Conservation (phyloP, 2,888 invertebrate genomes). For the Folsomia manolachei region DNA sequence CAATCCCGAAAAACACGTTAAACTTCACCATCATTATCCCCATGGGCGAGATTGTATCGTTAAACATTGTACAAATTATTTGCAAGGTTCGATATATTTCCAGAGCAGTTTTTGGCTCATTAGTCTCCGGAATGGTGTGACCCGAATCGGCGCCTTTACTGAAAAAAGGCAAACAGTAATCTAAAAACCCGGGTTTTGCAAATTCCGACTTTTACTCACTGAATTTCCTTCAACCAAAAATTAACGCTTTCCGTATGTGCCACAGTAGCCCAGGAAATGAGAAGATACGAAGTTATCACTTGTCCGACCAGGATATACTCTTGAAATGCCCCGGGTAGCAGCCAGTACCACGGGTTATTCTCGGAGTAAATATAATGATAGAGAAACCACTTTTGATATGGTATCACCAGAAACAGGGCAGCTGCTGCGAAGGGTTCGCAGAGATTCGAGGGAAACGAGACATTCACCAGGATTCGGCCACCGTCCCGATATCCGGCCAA, state of each 20-base stretch:
- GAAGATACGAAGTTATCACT: slow-evolving; percentile 29
- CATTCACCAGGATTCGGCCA: slow-evolving; percentile 22
- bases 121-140: slow-evolving; percentile 11
- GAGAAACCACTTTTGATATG: slow-evolving; percentile 22
- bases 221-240: slow-evolving; percentile 40
- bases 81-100: slow-evolving; percentile 18
- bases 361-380: slow-evolving; percentile 27
- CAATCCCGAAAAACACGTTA: neutral
- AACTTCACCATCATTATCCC: slow-evolving; percentile 1
- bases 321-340: slow-evolving; percentile 36
- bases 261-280: slow-evolving; percentile 34
- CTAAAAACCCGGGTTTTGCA: neutral
- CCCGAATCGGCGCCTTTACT: slow-evolving; percentile 20
- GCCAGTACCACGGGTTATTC: slow-evolving; percentile 34
- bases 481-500: slow-evolving; percentile 16
- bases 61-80: slow-evolving; percentile 12
- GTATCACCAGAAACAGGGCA: slow-evolving; percentile 19
- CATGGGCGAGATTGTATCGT: slow-evolving; percentile 26
- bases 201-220: slow-evolving; percentile 23
- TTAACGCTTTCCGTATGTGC: slow-evolving; percentile 34
- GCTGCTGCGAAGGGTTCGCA: slow-evolving; percentile 16
- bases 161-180: neutral
- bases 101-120: slow-evolving; percentile 7
- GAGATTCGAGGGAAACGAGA: slow-evolving; percentile 21
- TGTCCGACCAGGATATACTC: slow-evolving; percentile 36